Conservation (phyloP, 1,140 invertebrate genomes). For the Phymorhynchus buccinoides region DNA sequence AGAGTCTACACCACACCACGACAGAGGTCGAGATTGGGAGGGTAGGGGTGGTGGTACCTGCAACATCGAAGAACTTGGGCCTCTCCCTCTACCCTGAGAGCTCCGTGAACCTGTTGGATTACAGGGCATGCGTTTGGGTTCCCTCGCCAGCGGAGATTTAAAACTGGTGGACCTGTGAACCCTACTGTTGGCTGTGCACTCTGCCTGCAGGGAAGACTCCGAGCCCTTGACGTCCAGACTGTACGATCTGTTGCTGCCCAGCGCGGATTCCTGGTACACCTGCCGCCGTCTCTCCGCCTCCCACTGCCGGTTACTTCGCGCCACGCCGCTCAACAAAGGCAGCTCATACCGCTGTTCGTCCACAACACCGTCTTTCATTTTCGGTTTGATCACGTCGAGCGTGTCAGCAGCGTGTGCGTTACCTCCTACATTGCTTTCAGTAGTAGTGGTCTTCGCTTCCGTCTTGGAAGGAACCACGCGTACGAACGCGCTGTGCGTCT, state of each 20-base stretch:
- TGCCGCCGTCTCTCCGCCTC: conserved; percentile 8
- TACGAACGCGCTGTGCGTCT: not conserved
- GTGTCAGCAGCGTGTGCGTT: not conserved
- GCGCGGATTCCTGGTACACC: not conserved
- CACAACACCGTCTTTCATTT: not conserved
- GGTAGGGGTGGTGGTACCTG: not conserved
- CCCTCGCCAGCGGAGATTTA: not conserved
- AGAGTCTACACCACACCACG: conserved; percentile 21
- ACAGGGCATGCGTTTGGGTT: not conserved
- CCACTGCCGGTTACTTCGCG: not conserved
- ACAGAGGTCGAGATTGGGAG: not conserved
- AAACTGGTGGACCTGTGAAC: conserved; percentile 25
- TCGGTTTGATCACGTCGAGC: not conserved
- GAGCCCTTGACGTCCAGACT: conserved; percentile 28
- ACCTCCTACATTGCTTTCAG: no score
- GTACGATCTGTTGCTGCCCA: not conserved
- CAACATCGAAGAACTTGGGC: not conserved
- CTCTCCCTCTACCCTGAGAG: not conserved
- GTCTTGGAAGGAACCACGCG: not conserved
- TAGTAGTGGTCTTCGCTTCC: not conserved
- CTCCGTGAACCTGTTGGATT: not conserved
- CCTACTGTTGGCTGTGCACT: not conserved
- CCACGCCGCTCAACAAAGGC: conserved; percentile 29
- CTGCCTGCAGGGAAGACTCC: not conserved
- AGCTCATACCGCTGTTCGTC: conserved; percentile 30